Conservation (phyloP, 2,797 vertebrate species). For the Hydrocynus forskahlii region DNA sequence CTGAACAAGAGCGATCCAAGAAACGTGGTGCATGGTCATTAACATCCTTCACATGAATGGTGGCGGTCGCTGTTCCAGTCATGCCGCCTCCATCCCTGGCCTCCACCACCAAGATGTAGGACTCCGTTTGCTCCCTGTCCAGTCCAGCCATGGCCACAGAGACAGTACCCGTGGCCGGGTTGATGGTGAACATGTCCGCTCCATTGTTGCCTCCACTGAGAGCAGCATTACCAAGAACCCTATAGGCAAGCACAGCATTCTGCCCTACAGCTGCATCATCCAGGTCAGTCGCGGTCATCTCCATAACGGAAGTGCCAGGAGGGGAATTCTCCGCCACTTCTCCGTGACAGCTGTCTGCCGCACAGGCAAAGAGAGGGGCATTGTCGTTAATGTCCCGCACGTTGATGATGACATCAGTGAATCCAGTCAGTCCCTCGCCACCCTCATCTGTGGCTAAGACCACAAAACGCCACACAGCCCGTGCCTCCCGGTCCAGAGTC, state of each 20-base stretch:
- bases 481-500: constrained; percentile 85
- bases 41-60: constrained; percentile 81
- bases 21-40: constrained; percentile 88
- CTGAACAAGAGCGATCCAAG: constrained; percentile 75
- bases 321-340: constrained; percentile 84
- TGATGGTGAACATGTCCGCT: constrained; percentile 82
- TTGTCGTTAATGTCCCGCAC: constrained; percentile 93
- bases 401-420: constrained; percentile 90
- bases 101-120: constrained; percentile 84
- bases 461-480: constrained; percentile 88
- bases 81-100: constrained; percentile 89
- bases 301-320: constrained; percentile 83
- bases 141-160: constrained; percentile 75
- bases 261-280: constrained; percentile 86
- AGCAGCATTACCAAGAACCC: constrained; percentile 78
- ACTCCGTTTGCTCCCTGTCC: constrained; percentile 84
- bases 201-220: constrained; percentile 60
- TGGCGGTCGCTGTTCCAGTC: constrained; percentile 85
- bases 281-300: constrained; percentile 86
- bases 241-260: constrained; percentile 87
- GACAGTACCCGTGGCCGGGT: constrained; percentile 82
- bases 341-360: constrained; percentile 82
- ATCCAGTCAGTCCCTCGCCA: constrained; percentile 90
- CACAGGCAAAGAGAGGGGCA: constrained; percentile 81
- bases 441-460: constrained; percentile 89